Conservation (phyloP, 2,888 invertebrate species). For the Hesperia comma region DNA sequence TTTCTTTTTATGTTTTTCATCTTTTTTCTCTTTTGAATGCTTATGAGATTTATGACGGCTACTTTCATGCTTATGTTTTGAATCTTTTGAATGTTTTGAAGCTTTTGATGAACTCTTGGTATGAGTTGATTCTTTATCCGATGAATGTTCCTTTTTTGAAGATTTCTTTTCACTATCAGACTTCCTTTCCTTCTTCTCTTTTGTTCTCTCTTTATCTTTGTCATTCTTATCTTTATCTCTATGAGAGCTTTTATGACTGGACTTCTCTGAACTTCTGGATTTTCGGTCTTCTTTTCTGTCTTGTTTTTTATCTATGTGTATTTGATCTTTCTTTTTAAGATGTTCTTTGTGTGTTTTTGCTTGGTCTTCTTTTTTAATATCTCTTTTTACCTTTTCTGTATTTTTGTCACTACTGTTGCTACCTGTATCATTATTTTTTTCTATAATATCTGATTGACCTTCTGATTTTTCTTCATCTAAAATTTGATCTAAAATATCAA, state of each 20-base stretch:
- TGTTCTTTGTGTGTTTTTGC: constrained; percentile 49
- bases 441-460: constrained; percentile 42
- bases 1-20: constrained; percentile 48
- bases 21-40: constrained; percentile 55
- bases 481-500: constrained; percentile 80
- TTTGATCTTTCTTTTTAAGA: constrained; percentile 47
- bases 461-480: constrained; percentile 72
- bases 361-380: constrained; percentile 40
- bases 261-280: constrained; percentile 56
- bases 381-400: constrained; percentile 47
- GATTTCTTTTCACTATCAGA: constrained; percentile 30
- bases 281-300: constrained; percentile 49
- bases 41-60: constrained; percentile 52
- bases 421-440: constrained; percentile 48
- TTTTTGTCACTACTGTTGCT: constrained; percentile 47
- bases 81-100: constrained; percentile 56
- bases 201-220: constrained; percentile 50
- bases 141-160: constrained; percentile 47
- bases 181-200: constrained; percentile 54
- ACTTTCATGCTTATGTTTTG: constrained; percentile 54
- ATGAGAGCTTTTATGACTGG: constrained; percentile 65
- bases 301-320: constrained; percentile 50
- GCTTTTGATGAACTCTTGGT: constrained; percentile 53
- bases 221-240: constrained; percentile 60
- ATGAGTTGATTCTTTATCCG: constrained; percentile 51